Conservation (phyloP, 2,888 invertebrate species). For the Smittia aterrima region DNA sequence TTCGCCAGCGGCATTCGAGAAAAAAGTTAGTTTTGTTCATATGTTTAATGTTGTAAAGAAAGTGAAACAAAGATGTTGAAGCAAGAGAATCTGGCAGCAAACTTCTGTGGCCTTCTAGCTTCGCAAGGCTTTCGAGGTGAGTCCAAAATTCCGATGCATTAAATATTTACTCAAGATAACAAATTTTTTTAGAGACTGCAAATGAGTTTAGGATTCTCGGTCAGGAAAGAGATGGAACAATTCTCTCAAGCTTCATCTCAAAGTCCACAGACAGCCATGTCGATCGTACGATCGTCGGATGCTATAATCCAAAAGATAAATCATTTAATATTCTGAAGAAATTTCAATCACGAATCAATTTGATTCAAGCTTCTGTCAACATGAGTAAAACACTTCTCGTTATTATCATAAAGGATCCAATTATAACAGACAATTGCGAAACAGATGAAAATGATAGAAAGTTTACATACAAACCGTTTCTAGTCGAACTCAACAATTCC, state of each 20-base stretch:
- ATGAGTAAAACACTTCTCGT: conserved; percentile 64
- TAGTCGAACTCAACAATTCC: conserved; percentile 60
- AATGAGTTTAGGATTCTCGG: conserved; percentile 78
- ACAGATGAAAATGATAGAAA: conserved; percentile 49
- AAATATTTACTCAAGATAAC: background rate
- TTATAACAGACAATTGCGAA: conserved; percentile 47
- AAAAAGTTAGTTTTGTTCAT: too few species aligned
- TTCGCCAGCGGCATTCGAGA: too few species aligned
- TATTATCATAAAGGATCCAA: conserved; percentile 63
- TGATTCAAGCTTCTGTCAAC: conserved; percentile 79
- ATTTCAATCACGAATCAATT: conserved; percentile 63
- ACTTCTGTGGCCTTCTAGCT: conserved; percentile 52
- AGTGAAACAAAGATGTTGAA: conserved; percentile 45
- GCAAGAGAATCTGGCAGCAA: conserved; percentile 54
- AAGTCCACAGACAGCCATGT: conserved; percentile 51
- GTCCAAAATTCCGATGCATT: conserved; percentile 6
- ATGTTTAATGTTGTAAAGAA: too few species aligned
- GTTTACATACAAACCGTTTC: conserved; percentile 62
- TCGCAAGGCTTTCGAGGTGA: conserved; percentile 51
- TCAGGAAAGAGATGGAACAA: conserved; percentile 74
- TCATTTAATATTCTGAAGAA: conserved; percentile 61
- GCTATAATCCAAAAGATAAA: conserved; percentile 63
- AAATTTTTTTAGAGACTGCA: conserved; percentile 59
- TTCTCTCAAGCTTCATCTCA: conserved; percentile 68
- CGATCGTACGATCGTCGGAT: conserved; percentile 57